Percentiles rank a stretch among this genome's conserved stretches.
These are phyloP conservation scores for Teinopalpus imperialis DNA, from an alignment of 2,888 invertebrate species.

Conservation along the genomic window DNA sequence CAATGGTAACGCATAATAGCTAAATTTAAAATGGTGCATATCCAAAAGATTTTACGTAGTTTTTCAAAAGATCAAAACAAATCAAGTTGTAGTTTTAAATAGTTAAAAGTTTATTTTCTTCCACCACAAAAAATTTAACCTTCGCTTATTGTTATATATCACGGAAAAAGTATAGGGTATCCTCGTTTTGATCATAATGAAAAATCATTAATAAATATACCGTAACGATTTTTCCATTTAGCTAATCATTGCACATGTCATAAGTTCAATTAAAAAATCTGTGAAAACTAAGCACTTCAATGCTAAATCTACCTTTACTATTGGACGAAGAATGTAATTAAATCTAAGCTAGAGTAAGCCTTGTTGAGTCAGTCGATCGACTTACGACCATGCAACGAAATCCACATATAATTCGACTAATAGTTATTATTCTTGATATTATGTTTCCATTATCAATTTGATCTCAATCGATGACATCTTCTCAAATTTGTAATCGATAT, in stretches of 20 bases:
- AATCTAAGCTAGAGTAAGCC: conserved; percentile 55
- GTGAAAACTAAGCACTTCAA: conserved; percentile 65
- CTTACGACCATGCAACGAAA: conserved; percentile 19
- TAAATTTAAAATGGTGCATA: conserved; percentile 24
- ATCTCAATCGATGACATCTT: too few species aligned
- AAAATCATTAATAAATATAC: background rate
- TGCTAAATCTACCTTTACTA: conserved; percentile 62
- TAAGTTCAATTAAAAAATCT: conserved; percentile 35
- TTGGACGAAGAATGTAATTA: conserved; percentile 75
- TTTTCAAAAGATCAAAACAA: conserved; percentile 23
- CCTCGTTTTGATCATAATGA: conserved; percentile 17
- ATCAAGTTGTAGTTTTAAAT: too few species aligned
- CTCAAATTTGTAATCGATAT: background rate
- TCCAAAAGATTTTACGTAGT: background rate
- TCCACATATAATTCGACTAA: background rate
- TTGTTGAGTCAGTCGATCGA: conserved; percentile 54
- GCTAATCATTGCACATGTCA: conserved; percentile 11
- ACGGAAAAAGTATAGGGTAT: too few species aligned
- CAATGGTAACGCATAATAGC: conserved; percentile 21
- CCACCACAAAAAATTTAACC: too few species aligned
- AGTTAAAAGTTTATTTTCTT: too few species aligned
- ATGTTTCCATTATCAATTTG: background rate
- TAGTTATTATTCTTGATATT: conserved; percentile 8
- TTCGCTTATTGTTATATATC: too few species aligned
- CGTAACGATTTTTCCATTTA: background rate